Evolutionary conservation across 2,113 vertebrate species (phyloP), one percentile per base, ranked within the genome.

Genomic region (Gobiocypris rarus): DNA sequence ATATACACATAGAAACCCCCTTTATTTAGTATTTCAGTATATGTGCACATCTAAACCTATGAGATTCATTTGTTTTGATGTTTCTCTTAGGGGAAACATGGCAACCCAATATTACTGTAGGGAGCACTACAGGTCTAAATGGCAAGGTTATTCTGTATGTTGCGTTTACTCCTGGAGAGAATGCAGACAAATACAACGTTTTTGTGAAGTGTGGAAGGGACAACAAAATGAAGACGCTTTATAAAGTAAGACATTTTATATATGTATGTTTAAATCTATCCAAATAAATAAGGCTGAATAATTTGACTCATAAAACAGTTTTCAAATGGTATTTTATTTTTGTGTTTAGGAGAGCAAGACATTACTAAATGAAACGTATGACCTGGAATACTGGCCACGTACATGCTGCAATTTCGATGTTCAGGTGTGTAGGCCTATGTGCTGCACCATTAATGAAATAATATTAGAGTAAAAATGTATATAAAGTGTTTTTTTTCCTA

Each of bases 1-100:
- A 69, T 41, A n/a, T 34, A 31, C 61, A 31, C 28, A 31, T 34
- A 38, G 7, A 67, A 38, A 19, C 15, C 31, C 8, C 31, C 19
- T 38, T 38, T 15, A 5, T 28, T 63, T 6, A 67, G 7, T 67
- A 67, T 19, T 69, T 11, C 41, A 50, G 19, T 52, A 15, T 52
- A 10, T 9, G 28, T 13, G 34, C 9, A 11, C 65, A 41, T 69
- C n/a, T 22, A 52, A 48, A 8, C n/a, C 19, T 26, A 10, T 45
- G 76, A 19, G 9, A 48, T 41, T 54, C 0, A 43, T 75, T 22
- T 43, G 0, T 73, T 15, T 85, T 71, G 10, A 11, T 14, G 2
- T 10, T 31, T 65, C 3, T 82, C 24, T 26, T 45, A 95, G 94
- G 94, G 63, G 91, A 89, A 52, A 78, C 89, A n/a, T 95, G 94